A percentile compares a stretch with the other conserved stretches of the same genome.
Evolutionary conservation across 2,888 invertebrate genomes (phyloP).

Genomic region (Drosophila kanekoi): DNA sequence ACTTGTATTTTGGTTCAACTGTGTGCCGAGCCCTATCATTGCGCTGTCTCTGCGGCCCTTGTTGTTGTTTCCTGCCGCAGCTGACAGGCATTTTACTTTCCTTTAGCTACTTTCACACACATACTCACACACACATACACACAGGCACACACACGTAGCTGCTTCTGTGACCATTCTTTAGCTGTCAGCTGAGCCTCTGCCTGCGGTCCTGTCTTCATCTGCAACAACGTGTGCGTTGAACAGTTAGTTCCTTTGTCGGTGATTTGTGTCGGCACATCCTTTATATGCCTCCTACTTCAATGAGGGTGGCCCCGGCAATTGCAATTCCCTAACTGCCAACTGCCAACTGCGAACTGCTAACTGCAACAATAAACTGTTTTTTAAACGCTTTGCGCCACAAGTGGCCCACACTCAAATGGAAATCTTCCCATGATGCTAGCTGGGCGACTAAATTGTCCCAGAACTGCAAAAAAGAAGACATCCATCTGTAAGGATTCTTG

Average conservation of each 20-base stretch:
- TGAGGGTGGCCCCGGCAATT: conserved; percentile 65
- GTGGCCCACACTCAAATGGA: conserved; percentile 47
- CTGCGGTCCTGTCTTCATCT: conserved; percentile 64
- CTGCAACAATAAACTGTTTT: conserved; percentile 63
- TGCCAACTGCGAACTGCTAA: conserved; percentile 25
- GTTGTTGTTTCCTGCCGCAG: conserved; percentile 73
- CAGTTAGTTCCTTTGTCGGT: conserved; percentile 78
- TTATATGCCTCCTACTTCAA: conserved; percentile 44
- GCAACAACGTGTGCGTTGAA: conserved; percentile 78
- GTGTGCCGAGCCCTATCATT: conserved; percentile 47
- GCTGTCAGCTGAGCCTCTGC: conserved; percentile 70
- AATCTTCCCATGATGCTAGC: conserved; percentile 3
- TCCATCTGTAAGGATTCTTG: too few relatives aligned
- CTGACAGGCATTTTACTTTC: conserved; percentile 74
- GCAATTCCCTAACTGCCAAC: background rate
- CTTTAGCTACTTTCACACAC: conserved; percentile 68
- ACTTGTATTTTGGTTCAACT: conserved; percentile 76
- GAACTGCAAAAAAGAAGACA: too few relatives aligned
- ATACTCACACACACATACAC: conserved; percentile 45
- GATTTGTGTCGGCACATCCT: conserved; percentile 75
- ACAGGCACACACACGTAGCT: conserved; percentile 23
- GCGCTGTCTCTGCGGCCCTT: conserved; percentile 17
- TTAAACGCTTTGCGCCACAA: conserved; percentile 73
- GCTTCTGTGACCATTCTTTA: conserved; percentile 68
- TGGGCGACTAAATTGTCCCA: too few relatives aligned